Percentiles rank a stretch among this genome's conserved stretches.
These are phyloP conservation scores for Daubentonia madagascariensis DNA, from an alignment of 2,113 vertebrate species.

Conservation along the genomic window DNA sequence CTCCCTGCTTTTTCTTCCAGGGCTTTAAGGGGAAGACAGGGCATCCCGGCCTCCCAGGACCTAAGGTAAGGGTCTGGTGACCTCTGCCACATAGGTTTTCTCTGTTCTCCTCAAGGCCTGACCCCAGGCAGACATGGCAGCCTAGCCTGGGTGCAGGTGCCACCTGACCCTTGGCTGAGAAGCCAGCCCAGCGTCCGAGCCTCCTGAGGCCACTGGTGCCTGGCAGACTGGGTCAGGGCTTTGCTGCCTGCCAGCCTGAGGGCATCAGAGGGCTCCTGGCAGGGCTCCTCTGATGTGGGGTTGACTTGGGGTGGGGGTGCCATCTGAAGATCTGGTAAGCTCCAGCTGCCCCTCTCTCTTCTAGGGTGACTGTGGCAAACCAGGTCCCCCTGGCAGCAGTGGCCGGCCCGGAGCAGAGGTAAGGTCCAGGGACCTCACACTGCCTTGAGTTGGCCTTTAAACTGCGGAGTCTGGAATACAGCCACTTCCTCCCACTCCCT, in stretches of 20 bases:
- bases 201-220: background rate
- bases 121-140: background rate
- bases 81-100: background rate
- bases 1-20: conserved; percentile 71
- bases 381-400: conserved; percentile 87
- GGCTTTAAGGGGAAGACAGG: conserved; percentile 91
- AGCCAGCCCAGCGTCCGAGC: background rate
- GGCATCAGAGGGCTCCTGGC: background rate
- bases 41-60: conserved; percentile 87
- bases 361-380: conserved; percentile 92
- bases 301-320: background rate
- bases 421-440: background rate
- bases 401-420: conserved; percentile 92
- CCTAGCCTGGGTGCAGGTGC: background rate
- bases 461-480: background rate
- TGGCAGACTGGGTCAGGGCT: background rate
- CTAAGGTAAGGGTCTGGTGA: conserved; percentile 79
- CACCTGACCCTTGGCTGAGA: background rate
- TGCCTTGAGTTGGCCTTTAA: background rate
- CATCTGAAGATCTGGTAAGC: background rate
- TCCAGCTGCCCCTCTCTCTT: background rate
- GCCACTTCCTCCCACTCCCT: fast-evolving
- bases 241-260: background rate
- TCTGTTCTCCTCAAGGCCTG: background rate
- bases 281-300: background rate